phyloP scores from a whole-genome alignment of 2,797 vertebrate genomes.

The Tamandua tetradactyla region DNA sequence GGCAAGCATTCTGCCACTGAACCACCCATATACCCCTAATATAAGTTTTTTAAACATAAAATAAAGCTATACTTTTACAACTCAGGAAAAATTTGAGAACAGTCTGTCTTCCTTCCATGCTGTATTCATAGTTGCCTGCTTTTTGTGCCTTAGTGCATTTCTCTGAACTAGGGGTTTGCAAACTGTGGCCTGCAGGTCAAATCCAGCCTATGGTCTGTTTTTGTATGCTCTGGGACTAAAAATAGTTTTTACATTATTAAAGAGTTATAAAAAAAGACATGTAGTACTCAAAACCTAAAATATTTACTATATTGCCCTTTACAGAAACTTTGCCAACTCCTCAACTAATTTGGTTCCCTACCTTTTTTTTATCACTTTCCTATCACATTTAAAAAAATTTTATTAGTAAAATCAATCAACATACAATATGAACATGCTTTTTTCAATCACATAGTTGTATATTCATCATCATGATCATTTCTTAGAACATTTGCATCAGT shows the following conservation, averaged over 20 bases:
- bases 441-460: no score
- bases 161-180: not conserved
- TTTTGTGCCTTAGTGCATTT: not conserved
- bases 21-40: no score
- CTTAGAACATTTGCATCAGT: no score
- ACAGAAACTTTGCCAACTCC: not conserved
- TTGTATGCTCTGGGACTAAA: not conserved
- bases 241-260: conserved; percentile 24
- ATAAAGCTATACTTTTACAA: not conserved
- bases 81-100: not conserved
- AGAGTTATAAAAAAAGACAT: not conserved
- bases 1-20: no score
- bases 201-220: not conserved
- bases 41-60: not conserved
- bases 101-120: not conserved
- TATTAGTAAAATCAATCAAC: no score
- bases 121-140: not conserved
- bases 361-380: no score
- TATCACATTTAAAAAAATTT: no score
- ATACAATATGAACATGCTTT: no score
- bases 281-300: not conserved
- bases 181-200: not conserved
- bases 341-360: not conserved
- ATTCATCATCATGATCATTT: no score
- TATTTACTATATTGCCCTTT: not conserved